Evolutionary conservation across 2,797 vertebrate genomes (phyloP).

Genomic region (Simalia tracyae): DNA sequence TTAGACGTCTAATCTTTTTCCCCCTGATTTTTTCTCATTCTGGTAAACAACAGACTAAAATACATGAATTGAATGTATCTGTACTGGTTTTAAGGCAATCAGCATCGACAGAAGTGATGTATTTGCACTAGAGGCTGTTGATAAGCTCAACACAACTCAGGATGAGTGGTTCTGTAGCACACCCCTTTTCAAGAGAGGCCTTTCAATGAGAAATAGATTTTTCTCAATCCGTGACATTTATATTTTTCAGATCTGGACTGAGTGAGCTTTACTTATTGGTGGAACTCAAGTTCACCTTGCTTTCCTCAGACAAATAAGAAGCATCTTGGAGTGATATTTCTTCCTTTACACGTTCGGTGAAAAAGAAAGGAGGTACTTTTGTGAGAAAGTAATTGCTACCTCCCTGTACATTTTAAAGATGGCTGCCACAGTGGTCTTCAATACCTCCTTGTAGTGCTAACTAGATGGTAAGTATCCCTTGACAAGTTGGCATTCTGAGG

Average conservation of each 20-base stretch:
- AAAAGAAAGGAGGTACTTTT: neutral
- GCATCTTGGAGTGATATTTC: neutral
- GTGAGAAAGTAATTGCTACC: neutral
- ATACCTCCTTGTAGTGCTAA: neutral
- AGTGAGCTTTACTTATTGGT: neutral
- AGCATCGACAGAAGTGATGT: neutral
- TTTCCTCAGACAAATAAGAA: accelerated
- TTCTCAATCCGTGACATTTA: neutral
- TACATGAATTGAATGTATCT: neutral
- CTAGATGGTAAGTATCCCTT: neutral
- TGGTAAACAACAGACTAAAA: neutral
- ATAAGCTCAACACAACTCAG: neutral
- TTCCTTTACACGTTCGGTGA: neutral
- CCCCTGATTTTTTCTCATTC: neutral
- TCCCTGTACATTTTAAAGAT: neutral
- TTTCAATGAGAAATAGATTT: neutral
- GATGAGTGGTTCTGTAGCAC: neutral
- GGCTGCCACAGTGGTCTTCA: neutral
- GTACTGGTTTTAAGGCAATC: neutral
- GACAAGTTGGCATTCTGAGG: neutral
- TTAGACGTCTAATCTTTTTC: neutral
- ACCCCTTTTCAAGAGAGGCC: neutral
- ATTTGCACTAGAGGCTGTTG: neutral
- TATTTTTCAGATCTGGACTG: neutral
- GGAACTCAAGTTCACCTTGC: neutral